A percentile compares a stretch with the other conserved stretches of the same genome.
phyloP scores from a whole-genome alignment of 1,140 invertebrate species.

The Drosophila lowei region DNA sequence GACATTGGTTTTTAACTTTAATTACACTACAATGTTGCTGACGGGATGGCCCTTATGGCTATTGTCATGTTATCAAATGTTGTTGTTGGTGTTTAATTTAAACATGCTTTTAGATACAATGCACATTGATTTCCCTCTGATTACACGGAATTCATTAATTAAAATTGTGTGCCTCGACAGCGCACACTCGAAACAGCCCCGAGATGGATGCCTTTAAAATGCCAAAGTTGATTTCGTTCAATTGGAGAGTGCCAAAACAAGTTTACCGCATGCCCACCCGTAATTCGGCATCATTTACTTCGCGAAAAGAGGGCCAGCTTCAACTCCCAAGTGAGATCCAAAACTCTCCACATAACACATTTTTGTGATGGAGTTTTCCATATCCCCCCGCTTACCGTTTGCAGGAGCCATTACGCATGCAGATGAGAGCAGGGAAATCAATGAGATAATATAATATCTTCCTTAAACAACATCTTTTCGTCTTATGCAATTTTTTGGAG shows the following conservation, averaged over 20 bases:
- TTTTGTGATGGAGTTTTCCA: no score
- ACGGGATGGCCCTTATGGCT: slow-evolving; percentile 5
- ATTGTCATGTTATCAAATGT: slow-evolving; percentile 42
- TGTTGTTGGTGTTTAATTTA: slow-evolving; percentile 30
- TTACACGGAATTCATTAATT: slow-evolving; percentile 27
- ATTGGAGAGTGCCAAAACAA: slow-evolving; percentile 4
- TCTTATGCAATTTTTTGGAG: neutral
- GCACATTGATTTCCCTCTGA: slow-evolving; percentile 34
- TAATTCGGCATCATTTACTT: slow-evolving; percentile 1
- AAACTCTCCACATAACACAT: no score
- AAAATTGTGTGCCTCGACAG: slow-evolving; percentile 4
- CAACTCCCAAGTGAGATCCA: neutral
- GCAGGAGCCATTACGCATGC: no score
- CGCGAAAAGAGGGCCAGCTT: neutral
- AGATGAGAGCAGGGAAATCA: no score
- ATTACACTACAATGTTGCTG: slow-evolving; percentile 17
- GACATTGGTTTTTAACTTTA: slow-evolving; percentile 30
- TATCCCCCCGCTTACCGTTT: no score
- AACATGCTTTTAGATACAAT: slow-evolving; percentile 15
- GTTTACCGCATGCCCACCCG: neutral
- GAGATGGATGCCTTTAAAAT: slow-evolving; percentile 9
- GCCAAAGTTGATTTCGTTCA: slow-evolving; percentile 26
- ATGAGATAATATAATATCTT: no score
- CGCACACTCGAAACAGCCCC: no score
- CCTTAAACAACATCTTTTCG: no score